These are phyloP conservation scores for Gorsachius magnificus DNA, from an alignment of 2,797 vertebrate genomes.

Conservation along the genomic window DNA sequence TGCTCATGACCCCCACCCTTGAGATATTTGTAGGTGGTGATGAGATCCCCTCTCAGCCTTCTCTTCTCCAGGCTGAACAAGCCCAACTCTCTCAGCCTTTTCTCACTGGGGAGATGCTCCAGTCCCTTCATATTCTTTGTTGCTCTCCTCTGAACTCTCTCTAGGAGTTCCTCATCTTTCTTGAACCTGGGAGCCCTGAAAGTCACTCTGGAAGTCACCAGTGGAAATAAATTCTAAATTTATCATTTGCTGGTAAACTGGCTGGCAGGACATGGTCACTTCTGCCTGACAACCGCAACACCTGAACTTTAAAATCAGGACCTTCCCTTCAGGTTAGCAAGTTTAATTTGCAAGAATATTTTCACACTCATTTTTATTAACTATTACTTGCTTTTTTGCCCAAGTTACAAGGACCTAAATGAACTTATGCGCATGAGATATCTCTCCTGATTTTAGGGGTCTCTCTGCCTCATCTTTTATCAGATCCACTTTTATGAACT, in stretches of 20 bases:
- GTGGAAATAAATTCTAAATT: background rate
- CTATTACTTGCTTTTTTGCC: background rate
- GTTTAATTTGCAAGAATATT: background rate
- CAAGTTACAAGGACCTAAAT: background rate
- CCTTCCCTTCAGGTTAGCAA: background rate
- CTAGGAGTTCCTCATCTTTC: too few relatives aligned
- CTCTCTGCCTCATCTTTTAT: background rate
- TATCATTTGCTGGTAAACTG: background rate
- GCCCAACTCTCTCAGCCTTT: too few relatives aligned
- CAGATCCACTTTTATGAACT: background rate
- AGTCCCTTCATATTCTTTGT: too few relatives aligned
- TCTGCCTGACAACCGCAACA: background rate
- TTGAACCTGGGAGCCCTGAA: too few relatives aligned
- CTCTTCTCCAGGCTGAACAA: too few relatives aligned
- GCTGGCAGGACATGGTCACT: background rate
- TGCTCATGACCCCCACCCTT: too few relatives aligned
- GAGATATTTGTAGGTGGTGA: too few relatives aligned
- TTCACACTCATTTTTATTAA: background rate
- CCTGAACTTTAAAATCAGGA: background rate
- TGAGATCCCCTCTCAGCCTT: too few relatives aligned
- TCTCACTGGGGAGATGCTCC: too few relatives aligned
- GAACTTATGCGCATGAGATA: background rate
- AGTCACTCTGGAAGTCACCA: background rate
- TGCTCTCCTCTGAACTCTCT: too few relatives aligned
- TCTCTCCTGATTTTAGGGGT: background rate